Conservation (phyloP, 2,113 vertebrate genomes). For the Engraulis encrasicolus region DNA sequence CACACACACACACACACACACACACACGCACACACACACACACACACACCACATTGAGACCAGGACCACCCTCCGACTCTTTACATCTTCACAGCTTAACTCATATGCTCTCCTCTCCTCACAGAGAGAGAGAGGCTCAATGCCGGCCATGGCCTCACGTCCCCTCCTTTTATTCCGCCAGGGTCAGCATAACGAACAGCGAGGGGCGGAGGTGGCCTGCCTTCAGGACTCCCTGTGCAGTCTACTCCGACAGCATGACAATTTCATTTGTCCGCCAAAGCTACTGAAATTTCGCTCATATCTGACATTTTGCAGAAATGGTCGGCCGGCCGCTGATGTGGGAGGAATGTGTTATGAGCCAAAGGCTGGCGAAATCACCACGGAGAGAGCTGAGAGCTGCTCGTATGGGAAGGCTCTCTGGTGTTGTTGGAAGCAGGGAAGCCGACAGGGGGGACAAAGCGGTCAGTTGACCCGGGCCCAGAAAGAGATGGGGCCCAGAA, state of each 20-base stretch:
- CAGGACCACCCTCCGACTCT: not conserved
- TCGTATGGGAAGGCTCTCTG: not conserved
- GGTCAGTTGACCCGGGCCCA: too few species aligned
- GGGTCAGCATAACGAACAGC: not conserved
- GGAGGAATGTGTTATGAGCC: slow-evolving; percentile 29
- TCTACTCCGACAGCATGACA: not conserved
- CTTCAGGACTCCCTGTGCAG: not conserved
- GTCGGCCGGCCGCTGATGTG: not conserved
- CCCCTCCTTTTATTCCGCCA: not conserved
- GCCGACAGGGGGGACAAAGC: too few species aligned
- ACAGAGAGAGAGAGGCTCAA: not conserved
- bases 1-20: too few species aligned
- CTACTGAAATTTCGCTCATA: slow-evolving; percentile 23
- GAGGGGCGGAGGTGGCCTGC: not conserved
- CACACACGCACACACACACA: too few species aligned
- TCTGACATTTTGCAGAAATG: slow-evolving; percentile 31
- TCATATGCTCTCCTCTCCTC: not conserved
- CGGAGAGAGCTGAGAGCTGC: not conserved
- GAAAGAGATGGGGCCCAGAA: too few species aligned
- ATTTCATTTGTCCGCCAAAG: slow-evolving; percentile 6
- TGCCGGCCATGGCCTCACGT: not conserved
- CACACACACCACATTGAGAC: not conserved
- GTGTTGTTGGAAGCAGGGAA: too few species aligned
- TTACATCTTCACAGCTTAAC: not conserved
- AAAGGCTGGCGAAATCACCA: not conserved